phyloP scores from a whole-genome alignment of 2,888 invertebrate species.

The Ectobius pallidus region DNA sequence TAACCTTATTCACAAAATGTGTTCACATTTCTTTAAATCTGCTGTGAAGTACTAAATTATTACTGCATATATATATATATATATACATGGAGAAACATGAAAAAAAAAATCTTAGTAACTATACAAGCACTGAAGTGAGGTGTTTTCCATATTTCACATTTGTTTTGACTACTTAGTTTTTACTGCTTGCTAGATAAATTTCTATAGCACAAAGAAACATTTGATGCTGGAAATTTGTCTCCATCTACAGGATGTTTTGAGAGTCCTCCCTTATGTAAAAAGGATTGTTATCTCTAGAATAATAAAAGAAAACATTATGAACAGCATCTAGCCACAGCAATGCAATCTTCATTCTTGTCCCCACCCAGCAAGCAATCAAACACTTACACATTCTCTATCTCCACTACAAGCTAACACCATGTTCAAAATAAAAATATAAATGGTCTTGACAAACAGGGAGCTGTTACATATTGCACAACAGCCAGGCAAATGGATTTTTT shows the following conservation, averaged over 20 bases:
- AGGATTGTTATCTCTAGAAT: too few relatives aligned
- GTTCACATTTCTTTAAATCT: constrained; percentile 6
- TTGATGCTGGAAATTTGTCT: constrained; percentile 15
- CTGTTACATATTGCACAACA: constrained; percentile 28
- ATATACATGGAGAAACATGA: constrained; percentile 39
- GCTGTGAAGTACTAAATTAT: constrained; percentile 26
- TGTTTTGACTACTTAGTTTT: constrained; percentile 1
- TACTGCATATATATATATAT: constrained; percentile 29
- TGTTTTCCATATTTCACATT: constrained; percentile 11
- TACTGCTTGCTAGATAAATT: constrained; percentile 13
- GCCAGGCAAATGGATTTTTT: neutral
- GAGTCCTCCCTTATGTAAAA: constrained; percentile 12
- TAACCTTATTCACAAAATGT: constrained; percentile 23
- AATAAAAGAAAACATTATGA: constrained; percentile 20
- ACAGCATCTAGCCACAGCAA: constrained; percentile 11
- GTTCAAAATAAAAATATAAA: constrained; percentile 14
- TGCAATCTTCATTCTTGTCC: constrained; percentile 4
- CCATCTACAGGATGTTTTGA: constrained; percentile 9
- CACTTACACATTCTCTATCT: constrained; percentile 7
- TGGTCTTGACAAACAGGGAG: constrained; percentile 15
- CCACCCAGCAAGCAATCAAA: constrained; percentile 16
- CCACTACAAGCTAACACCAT: constrained; percentile 9
- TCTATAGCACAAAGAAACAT: constrained; percentile 27
- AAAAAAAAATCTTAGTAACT: constrained; percentile 38
- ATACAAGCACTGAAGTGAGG: constrained; percentile 36